phyloP scores from a whole-genome alignment of 2,797 vertebrate species.

The Peromyscus melanophrys region DNA sequence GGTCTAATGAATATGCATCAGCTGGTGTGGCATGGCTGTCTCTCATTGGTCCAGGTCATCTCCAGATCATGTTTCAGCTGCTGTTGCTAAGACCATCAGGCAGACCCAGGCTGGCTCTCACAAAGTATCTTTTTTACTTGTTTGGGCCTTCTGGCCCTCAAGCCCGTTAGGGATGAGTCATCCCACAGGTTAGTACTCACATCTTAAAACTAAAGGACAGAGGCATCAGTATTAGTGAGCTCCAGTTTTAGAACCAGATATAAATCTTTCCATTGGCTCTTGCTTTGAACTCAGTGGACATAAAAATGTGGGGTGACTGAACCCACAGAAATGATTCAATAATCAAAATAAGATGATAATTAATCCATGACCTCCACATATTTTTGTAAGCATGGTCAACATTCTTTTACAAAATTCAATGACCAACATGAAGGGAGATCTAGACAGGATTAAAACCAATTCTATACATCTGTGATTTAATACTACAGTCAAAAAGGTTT shows the following conservation, averaged over 20 bases:
- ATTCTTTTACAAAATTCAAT: background rate
- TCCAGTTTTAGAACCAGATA: background rate
- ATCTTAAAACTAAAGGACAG: background rate
- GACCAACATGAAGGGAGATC: background rate
- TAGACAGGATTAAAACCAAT: background rate
- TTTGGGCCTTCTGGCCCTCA: too few relatives aligned
- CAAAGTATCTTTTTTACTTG: too few relatives aligned
- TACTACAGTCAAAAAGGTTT: background rate
- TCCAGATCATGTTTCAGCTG: too few relatives aligned
- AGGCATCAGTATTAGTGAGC: background rate
- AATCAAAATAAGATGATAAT: too few relatives aligned
- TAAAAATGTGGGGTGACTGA: background rate
- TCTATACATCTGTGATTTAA: background rate
- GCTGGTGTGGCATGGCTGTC: too few relatives aligned
- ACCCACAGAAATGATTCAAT: background rate
- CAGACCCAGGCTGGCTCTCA: too few relatives aligned
- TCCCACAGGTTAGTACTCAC: too few relatives aligned
- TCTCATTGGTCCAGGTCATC: too few relatives aligned
- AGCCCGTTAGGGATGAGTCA: too few relatives aligned
- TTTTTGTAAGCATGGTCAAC: background rate
- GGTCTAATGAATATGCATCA: too few relatives aligned
- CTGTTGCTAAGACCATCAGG: too few relatives aligned
- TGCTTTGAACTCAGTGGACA: background rate
- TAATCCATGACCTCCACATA: background rate
- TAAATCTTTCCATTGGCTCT: background rate